These are phyloP conservation scores for Drosophila planitibia DNA, from an alignment of 2,888 invertebrate species.

Conservation along the genomic window DNA sequence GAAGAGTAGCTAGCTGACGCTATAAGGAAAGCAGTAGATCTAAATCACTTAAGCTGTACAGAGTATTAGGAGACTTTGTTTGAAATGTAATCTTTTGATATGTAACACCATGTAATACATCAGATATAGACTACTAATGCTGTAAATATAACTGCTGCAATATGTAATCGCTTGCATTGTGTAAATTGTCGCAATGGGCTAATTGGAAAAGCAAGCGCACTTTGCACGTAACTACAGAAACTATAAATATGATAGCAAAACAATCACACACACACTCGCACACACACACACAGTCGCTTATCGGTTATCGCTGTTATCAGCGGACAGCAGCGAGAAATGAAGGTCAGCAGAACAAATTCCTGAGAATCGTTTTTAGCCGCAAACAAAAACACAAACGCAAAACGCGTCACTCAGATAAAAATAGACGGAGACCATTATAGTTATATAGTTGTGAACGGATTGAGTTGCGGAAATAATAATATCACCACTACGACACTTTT, in stretches of 20 bases:
- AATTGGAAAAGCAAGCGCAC: constrained; percentile 43
- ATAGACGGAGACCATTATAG: constrained; percentile 36
- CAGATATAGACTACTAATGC: constrained; percentile 2
- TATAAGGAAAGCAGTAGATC: too few species aligned
- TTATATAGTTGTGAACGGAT: background rate
- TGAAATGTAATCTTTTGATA: constrained; percentile 15
- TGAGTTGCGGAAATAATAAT: background rate
- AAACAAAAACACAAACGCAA: constrained; percentile 31
- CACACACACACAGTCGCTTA: constrained; percentile 46
- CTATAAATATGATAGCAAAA: constrained; percentile 61
- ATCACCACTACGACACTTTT: background rate
- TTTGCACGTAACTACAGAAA: constrained; percentile 43
- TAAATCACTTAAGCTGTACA: background rate
- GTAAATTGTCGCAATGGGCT: constrained; percentile 32
- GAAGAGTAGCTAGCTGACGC: constrained; percentile 1
- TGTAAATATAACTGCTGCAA: constrained; percentile 13
- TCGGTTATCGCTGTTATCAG: constrained; percentile 65
- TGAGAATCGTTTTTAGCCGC: constrained; percentile 63
- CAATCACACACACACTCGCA: constrained; percentile 16
- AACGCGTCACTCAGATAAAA: constrained; percentile 63
- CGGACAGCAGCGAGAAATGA: constrained; percentile 70
- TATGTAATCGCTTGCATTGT: constrained; percentile 27
- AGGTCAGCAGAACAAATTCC: constrained; percentile 82
- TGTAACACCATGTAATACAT: constrained; percentile 11
- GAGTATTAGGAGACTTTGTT: background rate